These are phyloP conservation scores for Melanargia galathea DNA, from an alignment of 2,888 invertebrate genomes.

Conservation along the genomic window DNA sequence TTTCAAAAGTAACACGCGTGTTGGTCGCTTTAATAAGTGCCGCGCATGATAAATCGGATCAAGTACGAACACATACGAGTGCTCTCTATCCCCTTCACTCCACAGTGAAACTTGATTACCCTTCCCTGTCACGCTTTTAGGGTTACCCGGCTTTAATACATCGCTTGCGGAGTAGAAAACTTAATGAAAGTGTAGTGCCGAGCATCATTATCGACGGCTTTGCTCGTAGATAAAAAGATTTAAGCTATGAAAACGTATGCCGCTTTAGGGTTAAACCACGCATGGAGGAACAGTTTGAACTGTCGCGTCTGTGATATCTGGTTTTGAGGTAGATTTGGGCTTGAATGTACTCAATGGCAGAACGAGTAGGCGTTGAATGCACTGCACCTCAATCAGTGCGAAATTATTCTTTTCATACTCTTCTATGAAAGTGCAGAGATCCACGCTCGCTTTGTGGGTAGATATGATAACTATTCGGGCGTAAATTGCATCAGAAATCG, in stretches of 20 bases:
- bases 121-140: constrained; percentile 52
- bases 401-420: constrained; percentile 10
- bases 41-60: constrained; percentile 78
- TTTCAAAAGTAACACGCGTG: constrained; percentile 66
- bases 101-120: constrained; percentile 43
- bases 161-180: constrained; percentile 65
- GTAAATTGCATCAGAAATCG: neutral
- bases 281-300: constrained; percentile 46
- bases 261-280: constrained; percentile 56
- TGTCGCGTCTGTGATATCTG: constrained; percentile 31
- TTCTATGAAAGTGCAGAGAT: constrained; percentile 2
- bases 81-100: constrained; percentile 51
- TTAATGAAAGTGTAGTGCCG: constrained; percentile 72
- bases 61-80: constrained; percentile 57
- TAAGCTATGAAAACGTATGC: constrained; percentile 70
- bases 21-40: constrained; percentile 78
- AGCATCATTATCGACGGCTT: constrained; percentile 76
- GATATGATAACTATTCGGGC: neutral
- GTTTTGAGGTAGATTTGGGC: constrained; percentile 30
- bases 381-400: constrained; percentile 17
- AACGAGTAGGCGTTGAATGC: constrained; percentile 19
- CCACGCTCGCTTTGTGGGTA: neutral
- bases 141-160: constrained; percentile 62
- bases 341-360: constrained; percentile 21
- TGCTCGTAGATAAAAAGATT: constrained; percentile 68